Conservation (phyloP, 2,113 vertebrate genomes). For the Salvator merianae region DNA sequence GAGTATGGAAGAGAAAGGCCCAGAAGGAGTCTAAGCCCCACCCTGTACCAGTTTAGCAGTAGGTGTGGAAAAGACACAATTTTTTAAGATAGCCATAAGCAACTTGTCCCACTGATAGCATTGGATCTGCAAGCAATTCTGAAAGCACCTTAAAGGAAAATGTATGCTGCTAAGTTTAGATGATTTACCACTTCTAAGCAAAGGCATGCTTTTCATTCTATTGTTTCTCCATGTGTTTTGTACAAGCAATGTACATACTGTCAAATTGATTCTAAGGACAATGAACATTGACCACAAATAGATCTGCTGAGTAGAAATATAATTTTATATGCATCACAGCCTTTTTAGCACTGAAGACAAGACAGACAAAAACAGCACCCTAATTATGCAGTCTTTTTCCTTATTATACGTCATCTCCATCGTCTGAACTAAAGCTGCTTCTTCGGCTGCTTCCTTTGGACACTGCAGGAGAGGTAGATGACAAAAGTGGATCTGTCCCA, state of each 20-base stretch:
- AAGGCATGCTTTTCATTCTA: conserved; percentile 17
- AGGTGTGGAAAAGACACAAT: too few species aligned
- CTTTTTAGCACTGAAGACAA: conserved; percentile 46
- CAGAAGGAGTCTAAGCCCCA: too few species aligned
- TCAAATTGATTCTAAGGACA: not conserved
- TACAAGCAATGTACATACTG: conserved; percentile 24
- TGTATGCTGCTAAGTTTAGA: conserved; percentile 15
- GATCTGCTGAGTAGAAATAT: conserved; percentile 32
- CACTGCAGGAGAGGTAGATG: conserved; percentile 83
- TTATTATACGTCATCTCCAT: conserved; percentile 84
- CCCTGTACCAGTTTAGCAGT: too few species aligned
- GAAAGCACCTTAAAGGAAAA: conserved; percentile 37
- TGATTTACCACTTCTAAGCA: not conserved
- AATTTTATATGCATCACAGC: conserved; percentile 1
- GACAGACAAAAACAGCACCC: not conserved
- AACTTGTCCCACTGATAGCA: not conserved
- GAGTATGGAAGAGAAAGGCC: too few species aligned
- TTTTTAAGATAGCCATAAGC: too few species aligned
- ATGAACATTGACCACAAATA: conserved; percentile 9
- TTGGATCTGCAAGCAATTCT: not conserved
- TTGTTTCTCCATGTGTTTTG: conserved; percentile 29
- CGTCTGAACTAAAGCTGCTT: conserved; percentile 93
- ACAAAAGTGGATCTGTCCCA: conserved; percentile 89
- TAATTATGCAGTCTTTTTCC: conserved; percentile 12
- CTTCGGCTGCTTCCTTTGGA: conserved; percentile 93